Base-by-base conservation (phyloP, 2,113 vertebrate species). In the Myodes glareolus region DNA sequence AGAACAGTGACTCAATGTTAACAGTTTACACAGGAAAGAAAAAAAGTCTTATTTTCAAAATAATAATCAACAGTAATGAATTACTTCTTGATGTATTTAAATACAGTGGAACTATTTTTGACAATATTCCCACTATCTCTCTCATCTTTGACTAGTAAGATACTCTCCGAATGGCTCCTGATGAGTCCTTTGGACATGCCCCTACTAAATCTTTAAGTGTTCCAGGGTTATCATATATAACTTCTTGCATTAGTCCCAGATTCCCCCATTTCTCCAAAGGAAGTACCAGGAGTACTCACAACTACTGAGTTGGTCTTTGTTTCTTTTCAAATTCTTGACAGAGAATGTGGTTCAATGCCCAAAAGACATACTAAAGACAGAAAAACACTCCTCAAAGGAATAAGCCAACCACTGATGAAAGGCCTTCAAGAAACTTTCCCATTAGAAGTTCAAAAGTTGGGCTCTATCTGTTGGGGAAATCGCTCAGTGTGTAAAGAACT, bases 11-110 rank as follows among this genome's bases (percentile, higher is more conserved):
- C 23, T 12, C 42, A 94, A 42, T 27, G 52, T 61, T 55, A 68
- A 63, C 3, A 82, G 73, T 47, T 90, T 70, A 85, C 5, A 55
- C 0, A 88, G 3, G 23, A 87, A 77, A 81, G 7, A 10, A 39
- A 97, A 94, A 94, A 1, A n/a, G 2, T 39, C 31, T 91, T 72
- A 52, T 72, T 95, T 94, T 94, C 93, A 94, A 86, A 95, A 55
- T 45, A 81, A 87, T 1, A 50, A 39, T 42, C n/a, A 81, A 94
- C 1, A 68, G 3, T 45, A 76, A 84, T 42, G 84, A 88, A 70
- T 14, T 88, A 73, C 78, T 86, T 92, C 50, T 47, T 92, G 92
- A 72, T 23, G 11, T 81, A 88, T 72, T 90, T 90, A 81, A 61
- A 75, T 55, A 81, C 73, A 86, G 19, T 87, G 8, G 50, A 77